Base-by-base conservation (phyloP, 1,140 invertebrate species). In the Adelges cooleyi region DNA sequence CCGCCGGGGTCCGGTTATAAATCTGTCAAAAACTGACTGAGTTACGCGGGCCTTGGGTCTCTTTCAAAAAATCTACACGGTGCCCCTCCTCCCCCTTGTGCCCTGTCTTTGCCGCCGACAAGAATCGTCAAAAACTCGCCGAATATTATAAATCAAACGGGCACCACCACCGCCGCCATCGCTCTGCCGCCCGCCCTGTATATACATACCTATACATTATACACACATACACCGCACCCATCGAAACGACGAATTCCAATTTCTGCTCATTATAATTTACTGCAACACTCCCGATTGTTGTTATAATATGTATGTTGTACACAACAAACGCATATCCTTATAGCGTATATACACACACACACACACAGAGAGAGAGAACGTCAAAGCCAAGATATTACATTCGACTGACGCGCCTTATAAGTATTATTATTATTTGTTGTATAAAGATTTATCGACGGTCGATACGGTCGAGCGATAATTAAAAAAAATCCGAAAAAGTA, bases 1-100 rank as follows among this genome's bases (percentile, higher is more conserved):
- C 40, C 11, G n/a, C 40, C 56, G 42, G 56, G n/a, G 56, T 62
- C 56, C 56, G 56, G 56, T 62, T 62, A 62, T 62, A 62, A 62
- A 62, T 62, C 56, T 62, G 56, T 62, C 56, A 62, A 62, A 62
- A 62, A 62, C 56, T 62, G 56, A 62, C 56, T 62, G 56, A 62
- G 56, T 62, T 62, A 62, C 56, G 56, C 56, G 56, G 42, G 56
- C 56, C 42, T 48, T 48, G 56, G 56, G 56, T 48, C 56, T 48
- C 42, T 62, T 62, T 62, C 56, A 44, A 62, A n/a, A n/a, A 62
- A 62, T 56, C 54, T 44, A 59, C 54, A 46, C 27, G 38, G 54
- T 13, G 29, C 29, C 5, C 29, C n/a, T 42, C n/a, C 25, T 9
- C 23, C 36, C 1, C 25, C 23, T 18, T 33, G 50, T 38, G 23